These are phyloP conservation scores for Drosophila imparisetae DNA, from an alignment of 2,888 invertebrate species.

Conservation along the genomic window DNA sequence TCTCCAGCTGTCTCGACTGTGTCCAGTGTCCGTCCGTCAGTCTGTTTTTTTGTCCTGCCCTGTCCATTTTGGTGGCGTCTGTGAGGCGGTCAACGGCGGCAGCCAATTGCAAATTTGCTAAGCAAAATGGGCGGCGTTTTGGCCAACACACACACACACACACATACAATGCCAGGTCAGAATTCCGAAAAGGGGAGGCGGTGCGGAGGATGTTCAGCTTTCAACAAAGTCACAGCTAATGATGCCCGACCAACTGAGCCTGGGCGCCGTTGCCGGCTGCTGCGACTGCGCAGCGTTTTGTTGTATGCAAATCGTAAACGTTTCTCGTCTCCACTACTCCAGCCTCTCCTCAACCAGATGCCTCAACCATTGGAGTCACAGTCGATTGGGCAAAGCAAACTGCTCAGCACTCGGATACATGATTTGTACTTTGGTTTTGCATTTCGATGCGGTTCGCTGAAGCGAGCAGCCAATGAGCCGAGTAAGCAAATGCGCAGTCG, in stretches of 20 bases:
- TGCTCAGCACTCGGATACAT: constrained; percentile 55
- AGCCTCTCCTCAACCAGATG: neutral
- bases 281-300: constrained; percentile 47
- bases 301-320: constrained; percentile 62
- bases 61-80: constrained; percentile 44
- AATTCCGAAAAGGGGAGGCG: neutral
- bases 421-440: constrained; percentile 48
- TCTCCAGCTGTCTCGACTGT: constrained; percentile 28
- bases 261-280: constrained; percentile 19
- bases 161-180: constrained; percentile 9
- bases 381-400: constrained; percentile 73
- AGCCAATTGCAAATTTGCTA: constrained; percentile 79
- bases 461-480: constrained; percentile 62
- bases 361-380: constrained; percentile 51
- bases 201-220: constrained; percentile 4
- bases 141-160: constrained; percentile 32
- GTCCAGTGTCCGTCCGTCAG: constrained; percentile 16
- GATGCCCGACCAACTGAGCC: constrained; percentile 50
- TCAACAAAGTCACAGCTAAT: constrained; percentile 59
- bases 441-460: constrained; percentile 56
- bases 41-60: constrained; percentile 5
- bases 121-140: constrained; percentile 79
- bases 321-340: neutral
- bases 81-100: constrained; percentile 51
- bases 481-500: constrained; percentile 55